Base-by-base conservation (phyloP, 1,140 invertebrate genomes). In the Chionoecetes opilio region DNA sequence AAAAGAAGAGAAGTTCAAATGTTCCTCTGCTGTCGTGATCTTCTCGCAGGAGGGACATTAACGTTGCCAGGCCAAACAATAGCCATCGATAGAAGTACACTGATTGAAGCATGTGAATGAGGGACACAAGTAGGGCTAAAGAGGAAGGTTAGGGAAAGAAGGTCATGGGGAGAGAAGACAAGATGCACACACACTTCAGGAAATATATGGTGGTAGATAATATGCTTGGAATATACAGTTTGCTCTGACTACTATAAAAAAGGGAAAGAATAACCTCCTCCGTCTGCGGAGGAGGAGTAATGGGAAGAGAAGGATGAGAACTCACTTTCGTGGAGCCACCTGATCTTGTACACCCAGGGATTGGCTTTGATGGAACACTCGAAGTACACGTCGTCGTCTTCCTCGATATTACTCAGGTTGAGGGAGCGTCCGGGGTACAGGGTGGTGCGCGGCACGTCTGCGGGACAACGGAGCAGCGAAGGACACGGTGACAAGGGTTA, bases 371-470 rank as follows among this genome's bases (percentile, higher is more conserved):
- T 98, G 96, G 98, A 97, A 97, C 99, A 99, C 97, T 99, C 98
- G 97, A 99, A 99, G 97, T 93, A 92, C 0, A 92, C 91, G 29
- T 87, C 93, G 46, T 93, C 92, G 0, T 84, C 92, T 32, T 93
- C 99, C 99, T 93, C 99, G 98, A 97, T 99, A 98, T 96, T 99
- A 98, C 82, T 93, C 84, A 99, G 37, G 99, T 98, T 97, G 99
- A 99, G 32, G 98, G 98, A 37, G 98, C 98, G 97, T 0, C 96
- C 96, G 6, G 92, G 88, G n/a, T 41, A 26, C 37, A 96, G 82
- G 29, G 31, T 82, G 31, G 92, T 85, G 82, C 37, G 31, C 0
- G 96, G 96, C 5, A 63, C 90, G 63, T 95, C 96, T 96, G 94
- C n/a, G 37, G 26, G 86, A n/a, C n/a, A n/a, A n/a, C n/a, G n/a